Base-by-base conservation (phyloP, 2,888 invertebrate genomes). In the Apodemia duryi region DNA sequence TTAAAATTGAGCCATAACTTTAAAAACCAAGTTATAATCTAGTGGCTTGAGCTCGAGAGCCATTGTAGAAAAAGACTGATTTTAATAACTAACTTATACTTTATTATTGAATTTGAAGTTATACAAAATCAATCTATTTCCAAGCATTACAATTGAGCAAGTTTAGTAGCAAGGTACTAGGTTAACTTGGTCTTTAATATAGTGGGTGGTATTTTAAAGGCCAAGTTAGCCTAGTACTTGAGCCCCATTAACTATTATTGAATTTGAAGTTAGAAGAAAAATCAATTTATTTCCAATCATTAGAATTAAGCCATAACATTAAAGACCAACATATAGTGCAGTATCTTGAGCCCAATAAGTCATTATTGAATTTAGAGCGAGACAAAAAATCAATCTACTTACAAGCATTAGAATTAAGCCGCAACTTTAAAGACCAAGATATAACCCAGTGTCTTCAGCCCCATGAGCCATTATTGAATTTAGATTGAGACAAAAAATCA, bases 41-140 rank as follows among this genome's bases (percentile, higher is more conserved):
- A 71, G 73, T 75, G 80, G 83, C 85, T 85, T 81, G 78, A 80
- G 80, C 71, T 72, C 72, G 75, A 60, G 77, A 78, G 75, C 81
- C 79, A 83, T 85, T 84, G 88, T 86, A 82, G 83, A 82, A 83
- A 21, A 21, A 21, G 21, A 21, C 21, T 21, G 21, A 21, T 21
- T 21, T 21, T 21, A 0, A 21, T 21, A 21, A 21, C 21, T 21
- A 21, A 21, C 1, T 21, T 21, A 21, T 21, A 21, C 21, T 21
- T 21, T 21, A 21, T 21, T 21, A 21, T 21, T 21, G 21, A 21
- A 21, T 21, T 21, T 21, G 21, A 21, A 21, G 21, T 21, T 21
- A 21, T 21, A 21, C 21, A 54, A 54, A 28, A 57, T 28, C 54
- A 54, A 54, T 32, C 57, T 9, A 63, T 11, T 35, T 35, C 28